Conservation (phyloP, 1,140 invertebrate genomes). For the Hycleus cichorii region DNA sequence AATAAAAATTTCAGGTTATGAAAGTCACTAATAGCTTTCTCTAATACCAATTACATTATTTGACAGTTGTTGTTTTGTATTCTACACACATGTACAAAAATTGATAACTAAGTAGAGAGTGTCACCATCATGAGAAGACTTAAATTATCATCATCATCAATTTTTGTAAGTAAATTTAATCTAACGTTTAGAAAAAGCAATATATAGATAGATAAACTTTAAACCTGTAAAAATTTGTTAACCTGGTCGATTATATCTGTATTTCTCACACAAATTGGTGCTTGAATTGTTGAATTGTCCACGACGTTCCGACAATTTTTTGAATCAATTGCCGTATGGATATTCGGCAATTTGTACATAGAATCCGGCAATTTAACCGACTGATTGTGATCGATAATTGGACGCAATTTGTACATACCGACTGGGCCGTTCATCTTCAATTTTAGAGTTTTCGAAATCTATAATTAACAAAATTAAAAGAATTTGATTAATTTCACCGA, state of each 20-base stretch:
- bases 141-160: not conserved
- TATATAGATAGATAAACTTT: slow-evolving; percentile 9
- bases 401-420: slow-evolving; percentile 51
- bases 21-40: slow-evolving; percentile 21
- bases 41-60: slow-evolving; percentile 36
- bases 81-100: slow-evolving; percentile 24
- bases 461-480: not conserved
- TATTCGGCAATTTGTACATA: slow-evolving; percentile 59
- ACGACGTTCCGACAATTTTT: slow-evolving; percentile 33
- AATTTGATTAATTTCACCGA: not conserved
- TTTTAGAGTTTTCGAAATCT: not conserved
- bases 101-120: slow-evolving; percentile 40
- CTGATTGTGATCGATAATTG: slow-evolving; percentile 45
- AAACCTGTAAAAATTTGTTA: slow-evolving; percentile 64
- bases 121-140: slow-evolving; percentile 29
- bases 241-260: slow-evolving; percentile 58
- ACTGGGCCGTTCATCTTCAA: slow-evolving; percentile 35
- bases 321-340: slow-evolving; percentile 36
- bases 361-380: slow-evolving; percentile 45
- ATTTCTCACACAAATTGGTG: slow-evolving; percentile 41
- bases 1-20: no score
- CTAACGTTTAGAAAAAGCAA: slow-evolving; percentile 11
- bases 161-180: slow-evolving; percentile 27
- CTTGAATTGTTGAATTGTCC: slow-evolving; percentile 30
- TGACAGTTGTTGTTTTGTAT: slow-evolving; percentile 34